Evolutionary conservation across 1,140 invertebrate genomes (phyloP).

Genomic region (Leptinotarsa defecta): DNA sequence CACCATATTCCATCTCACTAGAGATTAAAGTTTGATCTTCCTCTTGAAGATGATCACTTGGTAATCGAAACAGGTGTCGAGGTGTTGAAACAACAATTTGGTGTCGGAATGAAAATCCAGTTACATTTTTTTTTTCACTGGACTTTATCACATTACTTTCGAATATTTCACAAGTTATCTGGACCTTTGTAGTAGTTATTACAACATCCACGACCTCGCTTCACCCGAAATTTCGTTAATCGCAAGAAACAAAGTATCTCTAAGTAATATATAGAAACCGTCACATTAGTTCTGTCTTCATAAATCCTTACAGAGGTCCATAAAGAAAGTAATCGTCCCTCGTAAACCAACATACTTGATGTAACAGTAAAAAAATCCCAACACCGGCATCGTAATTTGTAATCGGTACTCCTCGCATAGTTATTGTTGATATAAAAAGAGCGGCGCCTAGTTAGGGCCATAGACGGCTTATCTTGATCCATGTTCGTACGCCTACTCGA

Average conservation of each 20-base stretch:
- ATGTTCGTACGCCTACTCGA: conserved; percentile 3
- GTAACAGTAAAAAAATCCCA: not conserved
- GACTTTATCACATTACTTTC: too few species aligned
- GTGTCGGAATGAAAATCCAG: too few species aligned
- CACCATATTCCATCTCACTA: too few species aligned
- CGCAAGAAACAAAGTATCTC: not conserved
- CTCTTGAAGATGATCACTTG: too few species aligned
- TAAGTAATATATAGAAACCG: not conserved
- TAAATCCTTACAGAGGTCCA: not conserved
- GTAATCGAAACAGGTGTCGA: too few species aligned
- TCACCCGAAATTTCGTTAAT: not conserved
- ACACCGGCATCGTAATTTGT: conserved; percentile 5
- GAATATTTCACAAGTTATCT: too few species aligned
- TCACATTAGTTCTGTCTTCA: not conserved
- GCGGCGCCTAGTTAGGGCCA: conserved; percentile 1
- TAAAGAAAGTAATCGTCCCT: not conserved
- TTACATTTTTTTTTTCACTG: too few species aligned
- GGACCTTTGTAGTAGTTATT: too few species aligned
- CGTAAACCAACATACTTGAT: not conserved
- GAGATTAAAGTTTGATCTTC: too few species aligned
- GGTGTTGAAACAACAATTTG: too few species aligned
- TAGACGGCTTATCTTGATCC: not conserved
- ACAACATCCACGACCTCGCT: too few species aligned
- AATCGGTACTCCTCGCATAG: conserved; percentile 1
- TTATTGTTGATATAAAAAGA: conserved; percentile 9